Evolutionary conservation across 2,113 vertebrate species (phyloP).

Genomic region (Hassar affinis): DNA sequence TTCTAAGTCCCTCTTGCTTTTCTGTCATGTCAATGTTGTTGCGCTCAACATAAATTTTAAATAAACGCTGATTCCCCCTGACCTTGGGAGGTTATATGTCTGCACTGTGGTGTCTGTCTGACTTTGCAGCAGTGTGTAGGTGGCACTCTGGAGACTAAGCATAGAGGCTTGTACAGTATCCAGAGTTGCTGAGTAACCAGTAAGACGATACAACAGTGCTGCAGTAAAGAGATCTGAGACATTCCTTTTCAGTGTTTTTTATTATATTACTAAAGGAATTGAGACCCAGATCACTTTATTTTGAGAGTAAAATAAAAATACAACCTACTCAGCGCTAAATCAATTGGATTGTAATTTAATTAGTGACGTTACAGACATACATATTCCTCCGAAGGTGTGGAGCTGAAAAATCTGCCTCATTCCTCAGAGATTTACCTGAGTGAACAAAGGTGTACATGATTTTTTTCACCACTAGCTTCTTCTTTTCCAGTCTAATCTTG

Average conservation of each 20-base stretch:
- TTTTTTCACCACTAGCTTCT: neutral
- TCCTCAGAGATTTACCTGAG: neutral
- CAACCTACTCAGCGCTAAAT: neutral
- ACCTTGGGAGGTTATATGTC: slow-evolving; percentile 26
- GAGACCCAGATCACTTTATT: neutral
- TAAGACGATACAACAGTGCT: slow-evolving; percentile 25
- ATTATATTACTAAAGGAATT: neutral
- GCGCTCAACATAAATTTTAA: neutral
- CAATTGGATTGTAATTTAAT: neutral
- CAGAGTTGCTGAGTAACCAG: slow-evolving; percentile 33
- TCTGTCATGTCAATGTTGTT: neutral
- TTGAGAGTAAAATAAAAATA: neutral
- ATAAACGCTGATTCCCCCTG: slow-evolving; percentile 23
- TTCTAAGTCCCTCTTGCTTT: neutral
- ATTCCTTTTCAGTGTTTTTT: neutral
- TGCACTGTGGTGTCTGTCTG: slow-evolving; percentile 25
- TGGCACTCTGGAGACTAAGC: slow-evolving; percentile 21
- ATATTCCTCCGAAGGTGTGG: neutral
- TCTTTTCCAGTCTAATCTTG: neutral
- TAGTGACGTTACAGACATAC: neutral
- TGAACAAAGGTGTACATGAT: neutral
- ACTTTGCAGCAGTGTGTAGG: slow-evolving; percentile 47
- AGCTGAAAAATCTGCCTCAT: neutral
- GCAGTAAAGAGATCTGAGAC: slow-evolving; percentile 24
- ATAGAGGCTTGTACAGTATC: slow-evolving; percentile 24